These are phyloP conservation scores for Heterodera carotae DNA, from an alignment of 1,140 invertebrate species.

Conservation along the genomic window DNA sequence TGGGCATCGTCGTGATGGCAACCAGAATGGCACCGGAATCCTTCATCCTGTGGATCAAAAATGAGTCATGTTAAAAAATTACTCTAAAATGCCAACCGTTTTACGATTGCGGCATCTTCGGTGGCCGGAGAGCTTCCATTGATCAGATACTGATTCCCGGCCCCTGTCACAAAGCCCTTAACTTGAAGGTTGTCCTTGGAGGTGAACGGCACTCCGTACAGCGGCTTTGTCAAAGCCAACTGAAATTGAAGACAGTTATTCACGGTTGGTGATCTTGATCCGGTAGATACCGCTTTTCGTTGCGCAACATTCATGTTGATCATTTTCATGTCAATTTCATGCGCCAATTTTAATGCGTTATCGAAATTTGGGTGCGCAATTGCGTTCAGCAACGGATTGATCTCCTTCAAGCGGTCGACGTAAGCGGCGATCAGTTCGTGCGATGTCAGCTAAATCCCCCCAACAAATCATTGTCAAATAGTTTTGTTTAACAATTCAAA, in stretches of 20 bases:
- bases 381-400: constrained; percentile 55
- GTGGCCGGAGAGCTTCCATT: neutral
- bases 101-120: neutral
- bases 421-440: constrained; percentile 65
- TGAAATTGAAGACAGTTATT: neutral
- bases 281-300: constrained; percentile 21
- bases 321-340: constrained; percentile 59
- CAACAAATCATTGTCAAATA: neutral
- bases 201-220: constrained; percentile 60
- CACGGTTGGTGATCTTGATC: neutral
- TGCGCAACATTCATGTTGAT: constrained; percentile 21
- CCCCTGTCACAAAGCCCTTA: constrained; percentile 31
- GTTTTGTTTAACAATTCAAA: neutral
- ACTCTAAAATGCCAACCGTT: neutral
- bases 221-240: constrained; percentile 39
- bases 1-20: constrained; percentile 16
- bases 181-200: constrained; percentile 56
- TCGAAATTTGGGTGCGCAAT: constrained; percentile 55
- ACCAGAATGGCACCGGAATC: constrained; percentile 17
- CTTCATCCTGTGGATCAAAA: neutral
- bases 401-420: constrained; percentile 53
- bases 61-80: neutral
- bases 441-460: constrained; percentile 73
- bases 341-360: constrained; percentile 42
- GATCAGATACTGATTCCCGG: constrained; percentile 8